Percentiles rank a stretch among this genome's conserved stretches.
Conservation (phyloP, 2,797 vertebrate species). For the Denticeps clupeoides region DNA sequence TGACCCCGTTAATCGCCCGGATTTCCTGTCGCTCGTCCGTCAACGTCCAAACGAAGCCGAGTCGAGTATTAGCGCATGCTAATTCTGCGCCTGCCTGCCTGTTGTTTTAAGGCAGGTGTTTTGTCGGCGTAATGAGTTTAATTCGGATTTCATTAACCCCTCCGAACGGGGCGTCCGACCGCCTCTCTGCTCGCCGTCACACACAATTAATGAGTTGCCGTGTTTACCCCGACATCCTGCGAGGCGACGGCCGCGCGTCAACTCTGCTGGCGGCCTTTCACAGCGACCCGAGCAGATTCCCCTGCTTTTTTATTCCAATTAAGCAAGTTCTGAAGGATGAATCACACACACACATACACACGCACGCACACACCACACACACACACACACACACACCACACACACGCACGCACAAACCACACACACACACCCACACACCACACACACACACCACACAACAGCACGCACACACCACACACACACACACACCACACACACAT, state of each 20-base stretch:
- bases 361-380: no score
- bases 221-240: conserved; percentile 33
- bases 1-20: conserved; percentile 57
- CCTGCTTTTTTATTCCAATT: conserved; percentile 61
- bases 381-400: no score
- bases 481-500: no score
- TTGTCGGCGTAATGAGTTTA: conserved; percentile 56
- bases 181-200: conserved; percentile 20
- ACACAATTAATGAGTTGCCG: conserved; percentile 41
- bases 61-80: conserved; percentile 54
- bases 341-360: no score
- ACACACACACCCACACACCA: no score
- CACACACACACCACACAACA: no score
- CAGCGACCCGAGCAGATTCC: conserved; percentile 28
- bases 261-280: conserved; percentile 36
- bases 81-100: conserved; percentile 47
- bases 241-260: conserved; percentile 35
- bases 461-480: no score
- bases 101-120: conserved; percentile 60
- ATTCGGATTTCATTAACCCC: conserved; percentile 69
- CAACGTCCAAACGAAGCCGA: conserved; percentile 40
- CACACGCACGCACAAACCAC: no score
- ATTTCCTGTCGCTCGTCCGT: conserved; percentile 47
- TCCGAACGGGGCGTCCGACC: conserved; percentile 42
- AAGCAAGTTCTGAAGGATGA: conserved; percentile 50